A percentile compares a stretch with the other conserved stretches of the same genome.
phyloP scores from a whole-genome alignment of 2,113 vertebrate species.

The Tauraco erythrolophus region DNA sequence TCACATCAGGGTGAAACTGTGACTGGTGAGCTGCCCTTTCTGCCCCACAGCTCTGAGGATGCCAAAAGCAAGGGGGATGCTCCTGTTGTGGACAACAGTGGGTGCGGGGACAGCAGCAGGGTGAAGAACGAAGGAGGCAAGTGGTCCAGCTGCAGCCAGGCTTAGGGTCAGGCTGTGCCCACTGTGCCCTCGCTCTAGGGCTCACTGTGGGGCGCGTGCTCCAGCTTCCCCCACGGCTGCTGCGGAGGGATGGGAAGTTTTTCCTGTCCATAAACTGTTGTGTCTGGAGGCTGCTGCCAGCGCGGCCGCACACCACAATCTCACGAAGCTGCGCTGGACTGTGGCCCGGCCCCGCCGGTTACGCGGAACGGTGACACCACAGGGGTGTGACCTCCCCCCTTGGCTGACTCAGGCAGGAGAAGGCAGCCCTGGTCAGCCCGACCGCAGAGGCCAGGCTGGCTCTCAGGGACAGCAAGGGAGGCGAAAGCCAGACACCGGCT shows the following conservation, averaged over 20 bases:
- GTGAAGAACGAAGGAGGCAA: not conserved
- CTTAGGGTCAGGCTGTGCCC: not conserved
- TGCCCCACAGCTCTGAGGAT: not conserved
- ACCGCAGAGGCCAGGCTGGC: not conserved
- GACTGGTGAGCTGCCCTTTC: rapidly evolving
- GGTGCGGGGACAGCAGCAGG: not conserved
- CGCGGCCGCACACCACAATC: not conserved
- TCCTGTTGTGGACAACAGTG: rapidly evolving
- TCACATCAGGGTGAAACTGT: not conserved
- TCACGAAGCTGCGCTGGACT: not conserved
- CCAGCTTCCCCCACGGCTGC: rapidly evolving
- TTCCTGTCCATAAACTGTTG: not conserved
- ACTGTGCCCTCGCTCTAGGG: not conserved
- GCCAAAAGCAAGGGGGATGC: not conserved
- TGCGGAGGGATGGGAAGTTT: not conserved
- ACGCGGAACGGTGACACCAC: no score
- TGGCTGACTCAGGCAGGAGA: not conserved
- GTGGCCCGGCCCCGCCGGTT: not conserved
- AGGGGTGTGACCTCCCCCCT: not conserved
- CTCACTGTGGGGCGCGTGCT: rapidly evolving
- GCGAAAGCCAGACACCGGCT: not conserved
- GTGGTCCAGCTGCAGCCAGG: not conserved
- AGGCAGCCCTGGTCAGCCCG: not conserved
- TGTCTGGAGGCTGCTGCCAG: not conserved
- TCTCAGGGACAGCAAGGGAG: not conserved